Conservation (phyloP, 2,888 invertebrate genomes). For the Blomia tropicalis region DNA sequence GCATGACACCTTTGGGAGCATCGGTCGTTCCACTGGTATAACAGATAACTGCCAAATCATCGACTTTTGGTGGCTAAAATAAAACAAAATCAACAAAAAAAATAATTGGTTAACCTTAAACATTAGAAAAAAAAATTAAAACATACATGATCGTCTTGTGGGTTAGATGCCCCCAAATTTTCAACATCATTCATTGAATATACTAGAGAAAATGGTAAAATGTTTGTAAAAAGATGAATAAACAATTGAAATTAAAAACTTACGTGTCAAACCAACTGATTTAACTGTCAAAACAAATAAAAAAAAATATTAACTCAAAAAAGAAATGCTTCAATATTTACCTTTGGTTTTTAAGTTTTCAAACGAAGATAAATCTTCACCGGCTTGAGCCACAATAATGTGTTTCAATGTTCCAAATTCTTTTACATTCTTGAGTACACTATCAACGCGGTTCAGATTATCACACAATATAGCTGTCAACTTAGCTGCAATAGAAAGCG, state of each 20-base stretch:
- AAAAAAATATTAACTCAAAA: not conserved
- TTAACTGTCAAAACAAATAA: not conserved
- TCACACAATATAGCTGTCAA: conserved; percentile 12
- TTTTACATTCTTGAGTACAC: conserved; percentile 3
- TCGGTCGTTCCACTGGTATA: conserved; percentile 96
- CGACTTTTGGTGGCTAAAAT: conserved; percentile 59
- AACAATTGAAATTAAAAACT: not conserved
- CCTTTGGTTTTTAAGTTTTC: not conserved
- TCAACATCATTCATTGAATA: not conserved
- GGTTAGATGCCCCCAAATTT: not conserved
- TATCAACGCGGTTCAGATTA: not conserved
- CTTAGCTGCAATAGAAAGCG: too few species aligned
- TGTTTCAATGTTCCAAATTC: not conserved
- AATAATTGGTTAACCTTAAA: not conserved
- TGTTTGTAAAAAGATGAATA: not conserved
- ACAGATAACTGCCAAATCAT: conserved; percentile 83
- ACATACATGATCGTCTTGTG: conserved; percentile 7
- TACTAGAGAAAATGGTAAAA: not conserved
- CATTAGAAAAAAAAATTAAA: not conserved
- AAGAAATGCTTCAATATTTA: too few species aligned
- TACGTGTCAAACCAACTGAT: conserved; percentile 1
- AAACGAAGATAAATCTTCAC: not conserved
- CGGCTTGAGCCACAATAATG: not conserved
- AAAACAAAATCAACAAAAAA: too few species aligned
- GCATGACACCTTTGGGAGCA: conserved; percentile 90